These are phyloP conservation scores for Phytoseiulus persimilis DNA, from an alignment of 2,888 invertebrate genomes.

Conservation along the genomic window DNA sequence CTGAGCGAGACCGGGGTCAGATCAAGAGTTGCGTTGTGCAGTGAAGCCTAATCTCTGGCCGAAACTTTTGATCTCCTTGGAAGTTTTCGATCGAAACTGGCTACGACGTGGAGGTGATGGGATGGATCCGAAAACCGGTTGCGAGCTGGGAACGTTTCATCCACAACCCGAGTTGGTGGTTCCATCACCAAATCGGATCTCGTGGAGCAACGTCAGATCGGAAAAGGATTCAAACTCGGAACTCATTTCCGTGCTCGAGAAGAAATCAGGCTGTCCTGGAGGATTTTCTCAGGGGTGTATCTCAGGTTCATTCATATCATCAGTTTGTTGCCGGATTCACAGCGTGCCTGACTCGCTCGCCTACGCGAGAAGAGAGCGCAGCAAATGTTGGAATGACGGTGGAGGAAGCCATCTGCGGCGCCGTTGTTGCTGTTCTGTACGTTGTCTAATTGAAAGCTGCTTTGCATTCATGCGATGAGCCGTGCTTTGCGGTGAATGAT, in stretches of 20 bases:
- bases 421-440: not conserved
- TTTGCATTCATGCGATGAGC: not conserved
- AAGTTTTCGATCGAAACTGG: not conserved
- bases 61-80: not conserved
- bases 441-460: conserved; percentile 5
- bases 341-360: not conserved
- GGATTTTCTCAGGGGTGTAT: too few species aligned
- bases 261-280: too few species aligned
- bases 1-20: not conserved
- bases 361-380: not conserved
- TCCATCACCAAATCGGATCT: too few species aligned
- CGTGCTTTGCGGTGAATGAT: not conserved
- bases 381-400: not conserved
- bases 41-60: not conserved
- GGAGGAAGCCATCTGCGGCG: not conserved
- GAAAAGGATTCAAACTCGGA: too few species aligned
- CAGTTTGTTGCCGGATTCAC: not conserved
- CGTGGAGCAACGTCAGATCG: too few species aligned
- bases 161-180: too few species aligned
- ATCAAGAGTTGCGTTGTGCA: not conserved
- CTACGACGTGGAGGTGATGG: not conserved
- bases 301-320: not conserved
- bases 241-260: too few species aligned
- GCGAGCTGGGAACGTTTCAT: too few species aligned
- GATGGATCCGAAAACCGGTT: not conserved